These are phyloP conservation scores for Baryphthengus martii DNA, from an alignment of 2,113 vertebrate genomes.

Conservation along the genomic window DNA sequence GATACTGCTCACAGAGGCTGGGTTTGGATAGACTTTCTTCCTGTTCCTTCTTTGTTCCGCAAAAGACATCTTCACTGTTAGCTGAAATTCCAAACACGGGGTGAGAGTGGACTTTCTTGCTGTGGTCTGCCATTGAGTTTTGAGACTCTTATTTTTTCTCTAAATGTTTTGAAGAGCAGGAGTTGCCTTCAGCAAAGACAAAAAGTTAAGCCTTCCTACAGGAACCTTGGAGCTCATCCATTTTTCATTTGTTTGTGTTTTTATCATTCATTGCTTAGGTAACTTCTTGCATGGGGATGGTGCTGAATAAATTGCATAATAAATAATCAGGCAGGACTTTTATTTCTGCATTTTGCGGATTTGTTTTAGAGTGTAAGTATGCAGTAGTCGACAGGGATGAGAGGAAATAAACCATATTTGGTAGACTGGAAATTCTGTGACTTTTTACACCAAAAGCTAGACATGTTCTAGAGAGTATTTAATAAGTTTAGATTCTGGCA, in stretches of 20 bases:
- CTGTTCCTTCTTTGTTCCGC: neutral
- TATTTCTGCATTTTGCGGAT: neutral
- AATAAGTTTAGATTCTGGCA: neutral
- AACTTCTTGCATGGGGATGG: neutral
- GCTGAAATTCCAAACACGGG: neutral
- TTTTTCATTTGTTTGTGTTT: conserved; percentile 46
- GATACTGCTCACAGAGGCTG: neutral
- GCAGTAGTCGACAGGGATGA: neutral
- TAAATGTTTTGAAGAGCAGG: neutral
- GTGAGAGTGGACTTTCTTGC: neutral
- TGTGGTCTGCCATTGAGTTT: neutral
- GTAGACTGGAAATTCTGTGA: neutral
- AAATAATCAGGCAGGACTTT: neutral
- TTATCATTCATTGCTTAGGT: neutral
- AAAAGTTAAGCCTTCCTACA: neutral
- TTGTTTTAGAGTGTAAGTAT: neutral
- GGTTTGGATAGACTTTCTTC: neutral
- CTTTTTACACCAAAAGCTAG: neutral
- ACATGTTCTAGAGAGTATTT: neutral
- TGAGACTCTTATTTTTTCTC: neutral
- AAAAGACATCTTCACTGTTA: neutral
- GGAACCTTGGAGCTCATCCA: neutral
- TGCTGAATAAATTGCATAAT: neutral
- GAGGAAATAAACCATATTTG: neutral
- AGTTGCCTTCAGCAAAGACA: neutral